Evolutionary conservation across 2,888 invertebrate genomes (phyloP), one percentile per base, ranked within the genome.

Genomic region (Parnassius smintheus): DNA sequence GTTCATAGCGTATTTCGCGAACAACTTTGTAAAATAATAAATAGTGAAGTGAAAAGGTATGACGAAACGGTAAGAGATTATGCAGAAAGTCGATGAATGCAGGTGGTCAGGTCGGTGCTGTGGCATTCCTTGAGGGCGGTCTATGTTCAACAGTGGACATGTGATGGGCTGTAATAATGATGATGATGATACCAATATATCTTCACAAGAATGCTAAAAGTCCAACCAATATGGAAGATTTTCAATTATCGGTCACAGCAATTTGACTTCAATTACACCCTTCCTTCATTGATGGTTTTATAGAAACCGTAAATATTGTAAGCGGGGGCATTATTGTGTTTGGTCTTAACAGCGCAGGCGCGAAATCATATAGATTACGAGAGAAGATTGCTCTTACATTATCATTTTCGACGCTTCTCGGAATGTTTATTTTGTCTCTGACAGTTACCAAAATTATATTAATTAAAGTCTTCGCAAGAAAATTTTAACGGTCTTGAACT

Each of bases 281-380:
- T 60, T 45, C 44, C 45, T 35, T 56, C 59, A 64, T 60, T 64
- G 63, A 61, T 56, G 60, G 60, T 35, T n/a, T 51, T 61, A 41
- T 56, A 42, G 57, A 53, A 62, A 62, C 50, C 56, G 25, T 51
- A 57, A 57, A 42, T 42, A 52, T 42, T 57, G 51, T 35, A 45
- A 57, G 52, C 46, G 9, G n/a, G 0, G 22, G 41, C 41, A 45
- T 63, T 46, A 55, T 49, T 60, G 59, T 61, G 65, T 45, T 35
- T 50, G 58, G 50, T 41, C 54, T 61, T 57, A 52, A 60, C 59
- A 49, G 62, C 51, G 61, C 55, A 62, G 65, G 68, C 64, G 69
- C 70, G 66, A 71, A 70, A 72, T 70, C 64, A 70, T 66, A 71
- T 60, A 62, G 64, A 67, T 72, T 71, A 68, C 63, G 50, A 59